Evolutionary conservation across 1,140 invertebrate species (phyloP).

Genomic region (Onthophagus taurus): DNA sequence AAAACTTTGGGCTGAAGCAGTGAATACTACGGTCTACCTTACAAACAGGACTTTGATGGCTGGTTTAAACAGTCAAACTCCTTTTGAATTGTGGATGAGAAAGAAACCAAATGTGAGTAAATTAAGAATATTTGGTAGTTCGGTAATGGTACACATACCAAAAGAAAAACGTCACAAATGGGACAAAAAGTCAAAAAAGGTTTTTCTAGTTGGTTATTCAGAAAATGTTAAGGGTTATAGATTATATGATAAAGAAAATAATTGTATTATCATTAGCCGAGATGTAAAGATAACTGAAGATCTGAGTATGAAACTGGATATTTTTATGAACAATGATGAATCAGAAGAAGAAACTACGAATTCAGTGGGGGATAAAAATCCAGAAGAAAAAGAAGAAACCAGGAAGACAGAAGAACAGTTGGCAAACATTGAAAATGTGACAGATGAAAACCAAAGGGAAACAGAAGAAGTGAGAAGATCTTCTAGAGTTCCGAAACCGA

Average conservation of each 20-base stretch:
- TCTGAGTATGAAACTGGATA: background rate
- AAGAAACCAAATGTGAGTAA: constrained; percentile 20
- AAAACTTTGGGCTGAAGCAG: constrained; percentile 8
- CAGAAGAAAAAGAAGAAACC: background rate
- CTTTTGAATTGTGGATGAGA: constrained; percentile 19
- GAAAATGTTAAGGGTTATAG: constrained; percentile 30
- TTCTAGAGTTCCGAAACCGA: constrained; percentile 15
- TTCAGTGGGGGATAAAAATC: background rate
- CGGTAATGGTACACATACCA: constrained; percentile 23
- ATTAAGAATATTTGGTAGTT: constrained; percentile 22
- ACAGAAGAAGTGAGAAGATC: constrained; percentile 12
- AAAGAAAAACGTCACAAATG: constrained; percentile 18
- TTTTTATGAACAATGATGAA: background rate
- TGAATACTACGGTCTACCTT: background rate
- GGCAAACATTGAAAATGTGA: too few species aligned
- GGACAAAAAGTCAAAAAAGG: constrained; percentile 14
- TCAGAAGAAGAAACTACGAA: background rate
- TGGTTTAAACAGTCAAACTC: constrained; percentile 26
- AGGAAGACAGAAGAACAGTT: too few species aligned
- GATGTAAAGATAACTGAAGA: background rate
- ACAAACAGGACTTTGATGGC: background rate
- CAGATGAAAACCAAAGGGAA: too few species aligned
- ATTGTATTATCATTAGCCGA: background rate
- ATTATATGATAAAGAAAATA: constrained; percentile 19
- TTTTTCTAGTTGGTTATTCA: constrained; percentile 20